Evolutionary conservation across 2,888 invertebrate genomes (phyloP), one percentile per base, ranked within the genome.

Genomic region (Carabus problematicus): DNA sequence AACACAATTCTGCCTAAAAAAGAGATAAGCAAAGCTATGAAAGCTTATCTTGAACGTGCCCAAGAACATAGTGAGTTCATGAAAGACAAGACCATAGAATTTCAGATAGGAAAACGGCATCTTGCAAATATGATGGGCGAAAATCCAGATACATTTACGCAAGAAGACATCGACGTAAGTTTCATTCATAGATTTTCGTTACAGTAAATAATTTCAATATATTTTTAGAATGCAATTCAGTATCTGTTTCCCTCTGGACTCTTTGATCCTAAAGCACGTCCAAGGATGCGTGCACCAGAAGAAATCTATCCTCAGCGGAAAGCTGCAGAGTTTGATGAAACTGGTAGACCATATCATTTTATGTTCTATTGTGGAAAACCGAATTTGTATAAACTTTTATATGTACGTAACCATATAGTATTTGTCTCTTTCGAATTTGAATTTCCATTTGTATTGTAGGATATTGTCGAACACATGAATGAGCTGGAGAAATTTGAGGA

Each of bases 71-170:
- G 95, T 77, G 87, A 89, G 71, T 94, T 96, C 77, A 93, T 97
- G 88, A 87, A 89, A 76, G 86, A 87, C 72, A 90, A 95, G 81
- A 85, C 86, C 60, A 81, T 87, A 9, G 94, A 97, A 76, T 99
- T 89, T 81, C 90, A 94, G 80, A 90, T 96, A 76, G 99, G 99
- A 12, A 95, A 93, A 80, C 85, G 97, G 41, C 97, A 99, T 84
- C 86, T 99, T 72, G 98, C 99, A 0, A 98, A 97, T 80, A 99
- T 99, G 89, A 99, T 99, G 98, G 98, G 98, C 0, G 90, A 91
- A 81, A 92, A 98, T 84, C 91, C 93, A 0, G 93, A 95, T 76
- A 89, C 87, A 0, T 94, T 98, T 79, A 92, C 92, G 0, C 94
- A 97, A 79, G 86, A 89, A 64, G 94, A 97, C 79, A 87, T 98